These are phyloP conservation scores for Gracilinanus agilis DNA, from an alignment of 2,113 vertebrate genomes.

Conservation along the genomic window DNA sequence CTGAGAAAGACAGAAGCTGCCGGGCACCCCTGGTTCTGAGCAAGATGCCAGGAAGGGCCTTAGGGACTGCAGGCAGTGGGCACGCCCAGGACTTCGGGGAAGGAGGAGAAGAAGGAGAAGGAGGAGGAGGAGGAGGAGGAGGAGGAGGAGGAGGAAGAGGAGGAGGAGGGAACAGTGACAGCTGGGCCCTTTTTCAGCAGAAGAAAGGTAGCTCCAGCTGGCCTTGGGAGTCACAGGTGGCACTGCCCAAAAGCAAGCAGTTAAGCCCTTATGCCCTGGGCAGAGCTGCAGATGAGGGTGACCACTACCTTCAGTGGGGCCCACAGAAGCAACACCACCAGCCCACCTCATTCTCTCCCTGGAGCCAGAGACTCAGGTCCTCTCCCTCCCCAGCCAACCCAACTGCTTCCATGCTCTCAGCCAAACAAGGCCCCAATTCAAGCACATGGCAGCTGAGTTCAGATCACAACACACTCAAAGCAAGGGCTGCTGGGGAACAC, in stretches of 20 bases:
- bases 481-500: no score
- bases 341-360: neutral
- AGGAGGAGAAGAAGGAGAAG: neutral
- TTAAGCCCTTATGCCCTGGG: constrained; percentile 12
- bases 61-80: neutral
- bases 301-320: neutral
- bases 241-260: constrained; percentile 1
- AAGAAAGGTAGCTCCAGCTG: neutral
- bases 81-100: neutral
- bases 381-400: constrained; percentile 50
- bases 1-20: neutral
- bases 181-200: neutral
- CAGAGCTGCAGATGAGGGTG: neutral
- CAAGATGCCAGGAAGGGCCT: neutral
- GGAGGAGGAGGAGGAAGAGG: neutral
- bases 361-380: constrained; percentile 38
- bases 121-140: neutral
- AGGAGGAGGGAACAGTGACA: neutral
- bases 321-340: neutral
- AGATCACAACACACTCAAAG: neutral
- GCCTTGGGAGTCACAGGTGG: neutral
- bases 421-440: constrained; percentile 29
- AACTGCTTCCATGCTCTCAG: constrained; percentile 37
- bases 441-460: neutral
- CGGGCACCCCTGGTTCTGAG: constrained; percentile 13